Evolutionary conservation across 2,888 invertebrate genomes (phyloP).

Genomic region (Cheiracanthium punctorium): DNA sequence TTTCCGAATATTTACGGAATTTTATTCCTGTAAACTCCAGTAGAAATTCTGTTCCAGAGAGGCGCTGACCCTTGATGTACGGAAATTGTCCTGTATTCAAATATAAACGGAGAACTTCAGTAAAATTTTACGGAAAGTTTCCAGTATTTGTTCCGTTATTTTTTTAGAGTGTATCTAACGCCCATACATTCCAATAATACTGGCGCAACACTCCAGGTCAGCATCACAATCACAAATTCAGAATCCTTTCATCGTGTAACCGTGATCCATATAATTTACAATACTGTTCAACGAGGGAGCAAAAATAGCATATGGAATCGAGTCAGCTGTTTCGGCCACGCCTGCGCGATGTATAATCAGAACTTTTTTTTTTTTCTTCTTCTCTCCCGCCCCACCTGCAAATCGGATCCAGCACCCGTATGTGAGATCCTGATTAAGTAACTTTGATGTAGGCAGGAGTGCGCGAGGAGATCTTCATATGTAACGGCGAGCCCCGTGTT

Average conservation of each 20-base stretch:
- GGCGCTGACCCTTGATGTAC: no score
- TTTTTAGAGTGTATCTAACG: no score
- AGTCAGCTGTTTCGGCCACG: constrained; percentile 7
- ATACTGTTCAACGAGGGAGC: not conserved
- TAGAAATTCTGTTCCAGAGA: no score
- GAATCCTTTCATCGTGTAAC: not conserved
- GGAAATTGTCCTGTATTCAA: no score
- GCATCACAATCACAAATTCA: no score
- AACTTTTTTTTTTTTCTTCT: no score
- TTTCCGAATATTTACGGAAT: no score
- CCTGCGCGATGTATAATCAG: constrained; percentile 26
- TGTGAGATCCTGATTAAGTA: constrained; percentile 16
- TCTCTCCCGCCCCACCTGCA: constrained; percentile 29
- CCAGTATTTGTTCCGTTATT: no score
- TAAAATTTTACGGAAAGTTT: no score
- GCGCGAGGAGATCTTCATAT: constrained; percentile 9
- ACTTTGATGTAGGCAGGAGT: not conserved
- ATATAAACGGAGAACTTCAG: no score
- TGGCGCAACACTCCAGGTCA: not conserved
- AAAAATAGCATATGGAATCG: not conserved
- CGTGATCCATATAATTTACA: not conserved
- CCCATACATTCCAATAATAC: no score
- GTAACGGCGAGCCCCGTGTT: not conserved
- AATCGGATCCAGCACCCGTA: constrained; percentile 16
- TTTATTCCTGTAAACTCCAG: no score